These are phyloP conservation scores for Dascillus cervinus DNA, from an alignment of 2,888 invertebrate species.

Conservation along the genomic window DNA sequence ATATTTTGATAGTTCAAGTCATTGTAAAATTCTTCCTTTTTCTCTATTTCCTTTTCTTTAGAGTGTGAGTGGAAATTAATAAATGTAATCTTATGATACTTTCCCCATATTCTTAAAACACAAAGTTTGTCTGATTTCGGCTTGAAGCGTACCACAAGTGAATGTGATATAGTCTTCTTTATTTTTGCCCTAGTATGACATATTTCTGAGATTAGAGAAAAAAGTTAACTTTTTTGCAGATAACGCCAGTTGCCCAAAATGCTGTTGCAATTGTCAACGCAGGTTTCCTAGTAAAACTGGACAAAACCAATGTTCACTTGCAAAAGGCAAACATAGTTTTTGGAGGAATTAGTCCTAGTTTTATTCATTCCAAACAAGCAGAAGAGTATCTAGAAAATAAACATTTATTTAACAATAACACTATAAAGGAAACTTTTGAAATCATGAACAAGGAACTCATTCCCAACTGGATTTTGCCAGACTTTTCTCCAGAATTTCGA, in stretches of 20 bases:
- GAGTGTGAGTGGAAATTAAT: too few relatives aligned
- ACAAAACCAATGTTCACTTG: conserved; percentile 40
- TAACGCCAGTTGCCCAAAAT: conserved; percentile 65
- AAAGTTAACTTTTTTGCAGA: too few relatives aligned
- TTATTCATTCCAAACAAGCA: conserved; percentile 46
- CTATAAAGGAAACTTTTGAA: conserved; percentile 42
- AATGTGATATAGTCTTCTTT: too few relatives aligned
- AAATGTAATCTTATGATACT: too few relatives aligned
- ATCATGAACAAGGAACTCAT: conserved; percentile 51
- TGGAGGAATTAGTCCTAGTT: conserved; percentile 53
- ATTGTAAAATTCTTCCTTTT: too few relatives aligned
- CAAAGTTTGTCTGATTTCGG: too few relatives aligned
- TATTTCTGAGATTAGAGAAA: too few relatives aligned
- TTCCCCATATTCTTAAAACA: too few relatives aligned
- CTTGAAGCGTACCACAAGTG: too few relatives aligned
- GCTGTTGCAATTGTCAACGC: conserved; percentile 70
- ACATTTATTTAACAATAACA: conserved; percentile 34
- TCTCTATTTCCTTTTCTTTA: too few relatives aligned
- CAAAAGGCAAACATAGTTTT: conserved; percentile 53
- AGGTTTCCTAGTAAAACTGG: conserved; percentile 58
- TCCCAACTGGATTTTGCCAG: conserved; percentile 57
- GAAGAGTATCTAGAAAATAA: conserved; percentile 44
- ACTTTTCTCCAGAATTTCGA: conserved; percentile 61
- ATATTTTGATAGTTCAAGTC: too few relatives aligned
- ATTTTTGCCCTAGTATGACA: too few relatives aligned